A percentile compares a stretch with the other conserved stretches of the same genome.
Evolutionary conservation across 2,797 vertebrate species (phyloP).

Genomic region (Coregonus sp.): DNA sequence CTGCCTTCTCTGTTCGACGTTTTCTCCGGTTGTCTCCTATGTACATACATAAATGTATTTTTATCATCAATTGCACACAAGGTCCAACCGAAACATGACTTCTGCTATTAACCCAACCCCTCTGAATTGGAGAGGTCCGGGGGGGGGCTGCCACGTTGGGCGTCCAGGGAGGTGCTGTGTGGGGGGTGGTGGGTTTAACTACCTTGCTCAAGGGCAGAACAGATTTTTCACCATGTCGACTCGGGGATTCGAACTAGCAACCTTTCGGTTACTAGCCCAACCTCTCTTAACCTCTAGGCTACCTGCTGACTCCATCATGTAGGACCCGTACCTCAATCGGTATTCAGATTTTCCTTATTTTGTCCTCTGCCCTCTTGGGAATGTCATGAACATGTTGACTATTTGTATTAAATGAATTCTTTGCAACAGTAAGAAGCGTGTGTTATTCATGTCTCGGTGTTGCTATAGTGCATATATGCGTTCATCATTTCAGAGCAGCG

Average conservation of each 20-base stretch:
- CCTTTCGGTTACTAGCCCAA: neutral
- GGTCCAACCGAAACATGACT: too few species aligned
- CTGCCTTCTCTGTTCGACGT: neutral
- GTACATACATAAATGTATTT: neutral
- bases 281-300: neutral
- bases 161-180: too few species aligned
- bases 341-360: constrained; percentile 34
- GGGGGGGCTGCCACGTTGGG: too few species aligned
- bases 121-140: too few species aligned
- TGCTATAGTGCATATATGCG: neutral
- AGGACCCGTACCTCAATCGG: constrained; percentile 37
- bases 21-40: neutral
- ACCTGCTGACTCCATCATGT: constrained; percentile 39
- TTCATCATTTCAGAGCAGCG: too few species aligned
- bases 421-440: constrained; percentile 25
- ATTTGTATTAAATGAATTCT: constrained; percentile 74
- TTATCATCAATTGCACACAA: too few species aligned
- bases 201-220: too few species aligned
- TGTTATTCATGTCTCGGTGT: neutral
- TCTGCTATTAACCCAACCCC: too few species aligned
- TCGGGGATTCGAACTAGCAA: too few species aligned
- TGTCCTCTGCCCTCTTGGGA: constrained; percentile 55
- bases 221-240: too few species aligned
- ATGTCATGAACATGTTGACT: constrained; percentile 70
- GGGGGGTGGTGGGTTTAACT: too few species aligned